A percentile compares a stretch with the other conserved stretches of the same genome.
Evolutionary conservation across 2,888 invertebrate species (phyloP).

Genomic region (Fragum whitleyi): DNA sequence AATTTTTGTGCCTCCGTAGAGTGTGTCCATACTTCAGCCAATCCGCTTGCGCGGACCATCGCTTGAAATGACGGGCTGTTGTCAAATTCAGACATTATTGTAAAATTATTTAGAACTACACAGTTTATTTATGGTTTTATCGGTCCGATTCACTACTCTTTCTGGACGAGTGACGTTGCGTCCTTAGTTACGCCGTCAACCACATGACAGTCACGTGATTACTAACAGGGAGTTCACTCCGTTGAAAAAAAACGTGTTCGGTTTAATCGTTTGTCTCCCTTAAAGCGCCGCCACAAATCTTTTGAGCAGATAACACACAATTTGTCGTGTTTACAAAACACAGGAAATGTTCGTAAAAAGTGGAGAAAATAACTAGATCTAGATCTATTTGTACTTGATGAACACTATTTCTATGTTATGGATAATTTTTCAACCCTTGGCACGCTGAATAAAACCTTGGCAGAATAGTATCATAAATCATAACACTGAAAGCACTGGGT

Average conservation of each 20-base stretch:
- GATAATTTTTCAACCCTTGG: no score
- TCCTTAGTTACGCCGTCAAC: conserved; percentile 53
- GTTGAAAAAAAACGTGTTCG: background rate
- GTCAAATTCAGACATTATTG: conserved; percentile 64
- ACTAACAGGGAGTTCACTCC: conserved; percentile 36
- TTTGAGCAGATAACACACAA: no score
- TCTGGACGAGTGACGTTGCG: conserved; percentile 64
- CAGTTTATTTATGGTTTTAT: conserved; percentile 9
- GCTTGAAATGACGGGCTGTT: conserved; percentile 76
- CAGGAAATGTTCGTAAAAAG: no score
- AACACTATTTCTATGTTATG: no score
- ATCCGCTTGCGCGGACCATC: conserved; percentile 79
- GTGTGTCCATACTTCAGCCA: conserved; percentile 81
- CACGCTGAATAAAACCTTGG: no score
- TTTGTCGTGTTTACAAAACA: no score
- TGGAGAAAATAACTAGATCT: no score
- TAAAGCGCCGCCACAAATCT: no score
- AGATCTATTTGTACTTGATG: no score
- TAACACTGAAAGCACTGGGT: no score
- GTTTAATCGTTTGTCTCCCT: no score
- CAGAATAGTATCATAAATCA: no score
- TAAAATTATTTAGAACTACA: background rate
- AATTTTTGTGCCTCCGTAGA: conserved; percentile 77
- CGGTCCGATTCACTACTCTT: conserved; percentile 9
- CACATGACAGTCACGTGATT: conserved; percentile 53